Conservation (phyloP, 2,113 vertebrate genomes). For the Myrmecophaga tridactyla region DNA sequence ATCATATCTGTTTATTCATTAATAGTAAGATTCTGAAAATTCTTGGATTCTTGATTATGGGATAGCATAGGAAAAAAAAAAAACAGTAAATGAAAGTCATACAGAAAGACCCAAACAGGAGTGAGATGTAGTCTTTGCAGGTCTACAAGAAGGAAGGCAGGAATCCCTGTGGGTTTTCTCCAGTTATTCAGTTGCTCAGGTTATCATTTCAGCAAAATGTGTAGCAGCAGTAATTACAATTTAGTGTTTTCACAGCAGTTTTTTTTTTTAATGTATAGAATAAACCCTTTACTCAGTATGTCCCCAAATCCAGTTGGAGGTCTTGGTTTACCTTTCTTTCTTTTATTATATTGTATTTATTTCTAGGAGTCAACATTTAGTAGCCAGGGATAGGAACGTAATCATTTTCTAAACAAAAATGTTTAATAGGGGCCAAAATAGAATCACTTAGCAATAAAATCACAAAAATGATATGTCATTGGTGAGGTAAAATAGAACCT, state of each 20-base stretch:
- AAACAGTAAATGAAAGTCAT: neutral
- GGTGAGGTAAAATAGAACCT: neutral
- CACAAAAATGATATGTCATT: neutral
- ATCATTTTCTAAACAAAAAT: slow-evolving; percentile 28
- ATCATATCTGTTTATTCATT: neutral
- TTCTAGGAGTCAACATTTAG: neutral
- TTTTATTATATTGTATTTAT: neutral
- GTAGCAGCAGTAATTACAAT: neutral
- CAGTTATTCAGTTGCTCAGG: neutral
- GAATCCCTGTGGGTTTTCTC: neutral
- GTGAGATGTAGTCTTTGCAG: neutral
- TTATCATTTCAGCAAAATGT: neutral
- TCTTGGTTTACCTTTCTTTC: neutral
- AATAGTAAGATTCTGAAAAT: slow-evolving; percentile 7
- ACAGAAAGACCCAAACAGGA: neutral
- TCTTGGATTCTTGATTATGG: too few species aligned
- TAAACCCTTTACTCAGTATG: neutral
- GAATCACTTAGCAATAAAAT: neutral
- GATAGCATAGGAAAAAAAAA: too few species aligned
- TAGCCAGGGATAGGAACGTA: neutral
- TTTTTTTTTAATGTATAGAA: neutral
- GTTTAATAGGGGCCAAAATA: neutral
- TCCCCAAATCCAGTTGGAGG: neutral
- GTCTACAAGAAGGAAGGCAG: neutral
- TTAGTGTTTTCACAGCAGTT: neutral